A percentile compares a stretch with the other conserved stretches of the same genome.
Conservation (phyloP, 2,888 invertebrate genomes). For the Opisthograptis luteolata region DNA sequence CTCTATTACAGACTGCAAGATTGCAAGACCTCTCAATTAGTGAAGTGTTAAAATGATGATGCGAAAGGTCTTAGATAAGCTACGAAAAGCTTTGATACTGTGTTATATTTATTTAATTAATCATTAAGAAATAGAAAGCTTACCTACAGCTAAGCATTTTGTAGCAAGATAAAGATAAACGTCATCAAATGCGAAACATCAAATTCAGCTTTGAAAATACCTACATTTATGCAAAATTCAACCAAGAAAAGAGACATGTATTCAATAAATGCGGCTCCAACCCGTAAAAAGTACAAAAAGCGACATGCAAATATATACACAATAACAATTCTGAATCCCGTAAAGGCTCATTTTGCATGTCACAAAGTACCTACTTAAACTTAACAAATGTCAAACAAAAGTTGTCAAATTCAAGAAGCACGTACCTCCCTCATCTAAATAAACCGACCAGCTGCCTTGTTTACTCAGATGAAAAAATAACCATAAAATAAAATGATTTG, state of each 20-base stretch:
- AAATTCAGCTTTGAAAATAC: no score
- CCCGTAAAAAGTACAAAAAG: not conserved
- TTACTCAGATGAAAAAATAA: conserved; percentile 61
- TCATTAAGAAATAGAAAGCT: no score
- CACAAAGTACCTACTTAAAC: conserved; percentile 35
- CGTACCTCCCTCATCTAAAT: conserved; percentile 70
- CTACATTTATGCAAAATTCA: not conserved
- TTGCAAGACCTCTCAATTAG: conserved; percentile 41
- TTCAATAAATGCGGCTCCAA: not conserved
- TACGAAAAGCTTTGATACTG: not conserved
- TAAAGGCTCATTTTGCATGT: conserved; percentile 31
- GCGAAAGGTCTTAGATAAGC: not conserved
- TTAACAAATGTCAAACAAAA: conserved; percentile 59
- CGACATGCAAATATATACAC: conserved; percentile 20
- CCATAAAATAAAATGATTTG: conserved; percentile 76
- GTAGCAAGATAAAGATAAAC: no score
- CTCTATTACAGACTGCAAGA: conserved; percentile 53
- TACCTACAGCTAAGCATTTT: no score
- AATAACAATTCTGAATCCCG: conserved; percentile 28
- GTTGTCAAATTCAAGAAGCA: conserved; percentile 70
- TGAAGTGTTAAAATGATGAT: not conserved
- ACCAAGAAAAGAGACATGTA: not conserved
- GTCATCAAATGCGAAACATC: no score
- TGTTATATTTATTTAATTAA: no score
- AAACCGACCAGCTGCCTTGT: conserved; percentile 74